Evolutionary conservation across 2,797 vertebrate species (phyloP).

Genomic region (Sebastes vulpes): DNA sequence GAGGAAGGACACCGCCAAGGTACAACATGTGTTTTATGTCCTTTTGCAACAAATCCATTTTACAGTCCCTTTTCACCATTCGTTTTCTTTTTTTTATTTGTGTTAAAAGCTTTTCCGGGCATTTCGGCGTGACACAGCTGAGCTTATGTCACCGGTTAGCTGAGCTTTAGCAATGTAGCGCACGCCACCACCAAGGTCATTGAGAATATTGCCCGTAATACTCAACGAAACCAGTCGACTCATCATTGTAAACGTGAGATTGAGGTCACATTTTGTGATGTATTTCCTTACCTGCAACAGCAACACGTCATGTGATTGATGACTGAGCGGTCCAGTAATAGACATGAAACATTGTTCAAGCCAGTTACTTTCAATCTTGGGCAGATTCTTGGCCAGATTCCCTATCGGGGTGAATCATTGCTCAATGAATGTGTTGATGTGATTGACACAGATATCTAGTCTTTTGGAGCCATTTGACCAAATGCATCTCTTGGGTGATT

Average conservation of each 20-base stretch:
- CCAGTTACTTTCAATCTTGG: slow-evolving; percentile 71
- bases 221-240: slow-evolving; percentile 29
- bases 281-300: slow-evolving; percentile 40
- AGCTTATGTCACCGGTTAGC: slow-evolving; percentile 39
- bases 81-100: slow-evolving; percentile 12
- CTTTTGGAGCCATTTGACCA: slow-evolving; percentile 58
- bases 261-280: slow-evolving; percentile 52
- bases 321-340: slow-evolving; percentile 44
- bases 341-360: slow-evolving; percentile 69
- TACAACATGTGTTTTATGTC: slow-evolving; percentile 62
- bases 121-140: slow-evolving; percentile 27
- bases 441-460: slow-evolving; percentile 59
- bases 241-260: slow-evolving; percentile 56
- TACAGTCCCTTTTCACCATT: slow-evolving; percentile 25
- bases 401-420: slow-evolving; percentile 58
- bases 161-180: slow-evolving; percentile 37
- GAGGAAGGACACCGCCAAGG: slow-evolving; percentile 68
- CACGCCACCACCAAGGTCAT: slow-evolving; percentile 69
- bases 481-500: slow-evolving; percentile 54
- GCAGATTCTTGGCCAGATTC: slow-evolving; percentile 63
- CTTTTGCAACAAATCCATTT: slow-evolving; percentile 44
- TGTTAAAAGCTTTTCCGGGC: slow-evolving; percentile 18
- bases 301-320: slow-evolving; percentile 57
- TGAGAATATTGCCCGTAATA: slow-evolving; percentile 48
- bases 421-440: slow-evolving; percentile 57